Conservation (phyloP, 2,113 vertebrate species). For the Xiphophorus hellerii region DNA sequence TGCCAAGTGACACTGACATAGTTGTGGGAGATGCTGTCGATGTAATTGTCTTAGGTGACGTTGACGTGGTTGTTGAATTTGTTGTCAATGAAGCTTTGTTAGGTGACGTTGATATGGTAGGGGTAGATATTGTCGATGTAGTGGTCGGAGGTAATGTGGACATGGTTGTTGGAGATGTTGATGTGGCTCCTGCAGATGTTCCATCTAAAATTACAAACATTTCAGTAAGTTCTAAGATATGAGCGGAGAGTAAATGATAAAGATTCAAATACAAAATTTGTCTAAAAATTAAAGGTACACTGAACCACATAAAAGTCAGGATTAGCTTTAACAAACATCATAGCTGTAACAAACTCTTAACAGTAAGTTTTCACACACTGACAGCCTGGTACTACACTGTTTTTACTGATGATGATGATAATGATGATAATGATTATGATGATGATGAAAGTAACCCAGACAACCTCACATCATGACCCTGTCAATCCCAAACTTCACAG, state of each 20-base stretch:
- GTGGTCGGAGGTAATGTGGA: background rate
- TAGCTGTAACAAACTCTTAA: background rate
- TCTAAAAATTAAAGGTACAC: background rate
- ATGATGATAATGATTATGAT: no score
- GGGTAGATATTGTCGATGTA: no score
- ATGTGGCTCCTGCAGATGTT: background rate
- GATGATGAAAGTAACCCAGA: no score
- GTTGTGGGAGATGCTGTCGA: background rate
- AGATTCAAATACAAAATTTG: background rate
- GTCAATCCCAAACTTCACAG: no score
- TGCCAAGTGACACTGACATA: background rate
- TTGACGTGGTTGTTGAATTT: background rate
- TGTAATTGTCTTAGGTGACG: background rate
- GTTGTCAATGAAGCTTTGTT: background rate
- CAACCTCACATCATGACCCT: no score
- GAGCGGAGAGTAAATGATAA: background rate
- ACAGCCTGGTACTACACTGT: no score
- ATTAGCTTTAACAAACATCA: background rate
- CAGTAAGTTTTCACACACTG: no score
- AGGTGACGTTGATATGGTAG: background rate
- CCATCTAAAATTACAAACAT: background rate
- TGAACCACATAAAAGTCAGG: background rate
- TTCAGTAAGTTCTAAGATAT: background rate
- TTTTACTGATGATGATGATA: no score
- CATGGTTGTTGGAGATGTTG: background rate